These are phyloP conservation scores for Dendropsophus ebraccatus DNA, from an alignment of 2,113 vertebrate species.

Conservation along the genomic window DNA sequence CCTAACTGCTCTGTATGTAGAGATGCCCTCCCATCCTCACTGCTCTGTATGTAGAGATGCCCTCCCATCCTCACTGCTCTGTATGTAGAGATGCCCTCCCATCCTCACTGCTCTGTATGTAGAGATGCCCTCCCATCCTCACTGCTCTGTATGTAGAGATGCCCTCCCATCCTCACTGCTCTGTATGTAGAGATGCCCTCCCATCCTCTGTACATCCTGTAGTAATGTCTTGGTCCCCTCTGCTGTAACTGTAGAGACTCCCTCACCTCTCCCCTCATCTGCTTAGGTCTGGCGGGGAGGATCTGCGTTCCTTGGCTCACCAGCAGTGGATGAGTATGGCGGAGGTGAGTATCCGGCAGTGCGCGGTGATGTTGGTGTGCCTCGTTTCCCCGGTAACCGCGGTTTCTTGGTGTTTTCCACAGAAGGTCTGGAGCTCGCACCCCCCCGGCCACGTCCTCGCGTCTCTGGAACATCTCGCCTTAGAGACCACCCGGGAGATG, in stretches of 20 bases:
- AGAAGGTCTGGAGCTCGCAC: conserved; percentile 75
- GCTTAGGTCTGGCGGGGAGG: conserved; percentile 65
- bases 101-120: too few relatives aligned
- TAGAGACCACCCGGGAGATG: conserved; percentile 73
- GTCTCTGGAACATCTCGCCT: conserved; percentile 78
- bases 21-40: too few relatives aligned
- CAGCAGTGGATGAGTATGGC: conserved; percentile 80
- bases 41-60: too few relatives aligned
- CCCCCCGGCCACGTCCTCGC: conserved; percentile 80
- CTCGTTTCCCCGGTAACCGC: too few relatives aligned
- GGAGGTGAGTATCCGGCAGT: conserved; percentile 71
- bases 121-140: too few relatives aligned
- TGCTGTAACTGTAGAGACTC: too few relatives aligned
- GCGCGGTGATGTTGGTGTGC: too few relatives aligned
- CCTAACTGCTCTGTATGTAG: too few relatives aligned
- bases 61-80: too few relatives aligned
- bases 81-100: too few relatives aligned
- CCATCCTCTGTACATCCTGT: conserved; percentile 26
- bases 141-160: too few relatives aligned
- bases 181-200: background rate
- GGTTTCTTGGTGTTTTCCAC: background rate
- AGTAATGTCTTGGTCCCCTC: conserved; percentile 29
- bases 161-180: too few relatives aligned
- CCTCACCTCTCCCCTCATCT: background rate
- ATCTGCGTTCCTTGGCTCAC: conserved; percentile 74